Evolutionary conservation across 2,888 invertebrate genomes (phyloP).

Genomic region (Nomada fabriciana): DNA sequence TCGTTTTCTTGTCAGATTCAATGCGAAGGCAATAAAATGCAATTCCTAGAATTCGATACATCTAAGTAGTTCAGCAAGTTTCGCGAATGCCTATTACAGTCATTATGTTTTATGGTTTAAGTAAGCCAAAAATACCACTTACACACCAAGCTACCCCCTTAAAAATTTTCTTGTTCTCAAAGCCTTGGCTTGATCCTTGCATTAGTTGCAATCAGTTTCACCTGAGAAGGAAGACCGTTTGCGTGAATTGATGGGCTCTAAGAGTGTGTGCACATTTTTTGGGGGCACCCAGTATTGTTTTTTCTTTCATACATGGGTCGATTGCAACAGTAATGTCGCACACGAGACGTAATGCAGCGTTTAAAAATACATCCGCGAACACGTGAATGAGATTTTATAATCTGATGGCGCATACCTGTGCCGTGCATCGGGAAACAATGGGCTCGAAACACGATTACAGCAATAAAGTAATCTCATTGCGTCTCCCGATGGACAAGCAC

Average conservation of each 20-base stretch:
- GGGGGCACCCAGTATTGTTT: background rate
- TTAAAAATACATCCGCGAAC: constrained; percentile 26
- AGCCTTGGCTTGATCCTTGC: no score
- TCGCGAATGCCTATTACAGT: no score
- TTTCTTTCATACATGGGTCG: background rate
- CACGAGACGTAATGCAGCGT: background rate
- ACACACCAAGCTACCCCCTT: background rate
- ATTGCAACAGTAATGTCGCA: background rate
- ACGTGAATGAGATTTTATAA: constrained; percentile 44
- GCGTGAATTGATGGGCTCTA: no score
- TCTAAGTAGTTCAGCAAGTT: no score
- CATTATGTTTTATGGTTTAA: no score
- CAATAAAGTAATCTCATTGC: constrained; percentile 44
- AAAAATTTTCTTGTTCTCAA: no score
- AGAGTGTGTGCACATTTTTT: no score
- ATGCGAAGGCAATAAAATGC: constrained; percentile 47
- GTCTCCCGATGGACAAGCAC: constrained; percentile 44
- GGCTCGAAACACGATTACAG: constrained; percentile 46
- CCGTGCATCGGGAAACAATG: constrained; percentile 52
- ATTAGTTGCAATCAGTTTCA: no score
- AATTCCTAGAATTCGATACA: constrained; percentile 23
- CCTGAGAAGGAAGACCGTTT: no score
- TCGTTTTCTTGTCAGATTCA: constrained; percentile 16
- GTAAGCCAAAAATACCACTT: background rate
- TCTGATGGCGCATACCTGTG: constrained; percentile 38